Evolutionary conservation across 2,113 vertebrate genomes (phyloP).

Genomic region (Strigops habroptila): DNA sequence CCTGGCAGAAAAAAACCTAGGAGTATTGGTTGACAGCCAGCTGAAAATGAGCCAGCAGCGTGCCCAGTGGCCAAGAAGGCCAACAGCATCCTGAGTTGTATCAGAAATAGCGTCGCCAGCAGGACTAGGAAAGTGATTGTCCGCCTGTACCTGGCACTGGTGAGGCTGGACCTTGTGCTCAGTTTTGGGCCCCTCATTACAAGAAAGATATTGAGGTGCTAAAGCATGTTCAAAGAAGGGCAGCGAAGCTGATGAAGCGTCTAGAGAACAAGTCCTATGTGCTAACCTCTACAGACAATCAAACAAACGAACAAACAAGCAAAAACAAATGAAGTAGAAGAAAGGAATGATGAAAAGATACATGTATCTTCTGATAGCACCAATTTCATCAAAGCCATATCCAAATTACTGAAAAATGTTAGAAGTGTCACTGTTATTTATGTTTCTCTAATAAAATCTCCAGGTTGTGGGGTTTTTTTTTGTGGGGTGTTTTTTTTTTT

Average conservation of each 20-base stretch:
- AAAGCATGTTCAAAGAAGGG: neutral
- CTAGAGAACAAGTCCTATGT: neutral
- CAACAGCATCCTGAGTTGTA: neutral
- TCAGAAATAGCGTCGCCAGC: neutral
- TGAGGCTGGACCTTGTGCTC: neutral
- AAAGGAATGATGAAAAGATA: neutral
- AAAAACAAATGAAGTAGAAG: neutral
- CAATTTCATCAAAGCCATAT: neutral
- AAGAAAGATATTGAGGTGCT: neutral
- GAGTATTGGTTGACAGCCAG: neutral
- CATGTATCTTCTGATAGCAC: neutral
- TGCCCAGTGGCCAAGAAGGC: neutral
- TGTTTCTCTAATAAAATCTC: neutral
- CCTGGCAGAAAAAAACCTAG: neutral
- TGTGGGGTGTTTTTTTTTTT: neutral
- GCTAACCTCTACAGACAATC: neutral
- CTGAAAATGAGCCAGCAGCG: neutral
- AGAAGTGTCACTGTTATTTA: neutral
- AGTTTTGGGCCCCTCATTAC: neutral
- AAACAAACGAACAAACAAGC: neutral
- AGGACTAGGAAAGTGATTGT: neutral
- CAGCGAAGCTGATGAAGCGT: neutral
- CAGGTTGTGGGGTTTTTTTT: neutral
- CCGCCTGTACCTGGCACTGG: neutral
- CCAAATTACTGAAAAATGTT: neutral